Evolutionary conservation across 2,113 vertebrate genomes (phyloP).

Genomic region (zebrafish (Danio rerio)): GRCz12tu NC_133191.1:4548001-4548500

Average conservation of each 20-base stretch:
- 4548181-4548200: slow-evolving; percentile 27
- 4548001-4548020: too few relatives aligned
- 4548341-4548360: background rate
- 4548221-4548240: slow-evolving; percentile 13
- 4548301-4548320: background rate
- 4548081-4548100: background rate
- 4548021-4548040: too few relatives aligned
- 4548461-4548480: too few relatives aligned
- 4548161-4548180: slow-evolving; percentile 61
- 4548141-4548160: slow-evolving; percentile 45
- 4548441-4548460: too few relatives aligned
- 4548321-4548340: background rate
- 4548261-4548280: background rate
- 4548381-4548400: background rate
- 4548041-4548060: too few relatives aligned
- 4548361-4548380: background rate
- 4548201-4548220: slow-evolving; percentile 40
- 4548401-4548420: too few relatives aligned
- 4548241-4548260: background rate
- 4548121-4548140: slow-evolving; percentile 54
- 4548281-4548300: background rate
- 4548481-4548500: too few relatives aligned
- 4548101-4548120: slow-evolving; percentile 33
- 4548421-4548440: too few relatives aligned
- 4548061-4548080: too few relatives aligned